phyloP scores from a whole-genome alignment of 2,113 vertebrate genomes.

The Morone chrysops region DNA sequence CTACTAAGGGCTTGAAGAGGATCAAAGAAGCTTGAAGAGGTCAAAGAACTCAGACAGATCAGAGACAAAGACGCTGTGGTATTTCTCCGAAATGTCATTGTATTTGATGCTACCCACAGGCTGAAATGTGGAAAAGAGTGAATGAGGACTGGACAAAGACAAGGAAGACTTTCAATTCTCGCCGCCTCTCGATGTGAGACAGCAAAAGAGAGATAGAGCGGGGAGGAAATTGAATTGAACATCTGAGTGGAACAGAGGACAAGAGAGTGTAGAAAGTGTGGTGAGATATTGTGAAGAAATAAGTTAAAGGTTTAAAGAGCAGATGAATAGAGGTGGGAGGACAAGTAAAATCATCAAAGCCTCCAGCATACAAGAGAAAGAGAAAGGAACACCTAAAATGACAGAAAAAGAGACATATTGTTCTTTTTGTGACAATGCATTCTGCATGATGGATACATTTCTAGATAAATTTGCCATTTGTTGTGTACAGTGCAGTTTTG shows the following conservation, averaged over 20 bases:
- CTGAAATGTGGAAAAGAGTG: conserved; percentile 29
- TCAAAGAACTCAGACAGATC: conserved; percentile 38
- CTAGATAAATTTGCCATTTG: conserved; percentile 28
- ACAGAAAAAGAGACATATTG: conserved; percentile 17
- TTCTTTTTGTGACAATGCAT: conserved; percentile 21
- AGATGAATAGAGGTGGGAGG: conserved; percentile 32
- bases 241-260: conserved; percentile 38
- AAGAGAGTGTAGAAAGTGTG: conserved; percentile 3
- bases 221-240: conserved; percentile 63
- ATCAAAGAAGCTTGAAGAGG: conserved; percentile 42
- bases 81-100: conserved; percentile 75
- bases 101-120: conserved; percentile 66
- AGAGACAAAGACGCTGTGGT: conserved; percentile 48
- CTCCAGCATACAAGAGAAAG: background rate
- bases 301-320: conserved; percentile 23
- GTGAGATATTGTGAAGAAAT: conserved; percentile 40
- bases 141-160: conserved; percentile 31
- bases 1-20: background rate
- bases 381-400: conserved; percentile 31
- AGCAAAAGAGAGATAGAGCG: conserved; percentile 44
- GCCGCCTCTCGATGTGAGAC: conserved; percentile 17
- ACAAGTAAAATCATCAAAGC: conserved; percentile 54
- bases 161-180: conserved; percentile 35
- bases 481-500: background rate
- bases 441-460: conserved; percentile 6